These are phyloP conservation scores for Drosophila nikananu DNA, from an alignment of 1,140 invertebrate genomes.

Conservation along the genomic window DNA sequence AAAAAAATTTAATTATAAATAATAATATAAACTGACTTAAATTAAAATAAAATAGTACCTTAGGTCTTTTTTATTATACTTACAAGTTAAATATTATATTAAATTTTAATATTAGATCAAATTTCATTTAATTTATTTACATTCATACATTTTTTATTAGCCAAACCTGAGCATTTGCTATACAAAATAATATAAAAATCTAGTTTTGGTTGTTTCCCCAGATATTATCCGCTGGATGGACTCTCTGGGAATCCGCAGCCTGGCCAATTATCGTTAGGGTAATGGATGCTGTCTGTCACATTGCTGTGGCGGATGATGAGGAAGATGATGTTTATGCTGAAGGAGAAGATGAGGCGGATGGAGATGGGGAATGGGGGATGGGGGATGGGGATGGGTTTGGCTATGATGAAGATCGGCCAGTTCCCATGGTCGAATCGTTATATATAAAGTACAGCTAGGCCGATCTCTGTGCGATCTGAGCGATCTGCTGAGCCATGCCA, in stretches of 20 bases:
- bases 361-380: background rate
- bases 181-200: conserved; percentile 4
- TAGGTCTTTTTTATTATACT: no score
- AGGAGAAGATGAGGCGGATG: background rate
- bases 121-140: no score
- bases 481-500: conserved; percentile 52
- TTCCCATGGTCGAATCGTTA: conserved; percentile 61
- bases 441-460: conserved; percentile 77
- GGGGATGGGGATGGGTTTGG: background rate
- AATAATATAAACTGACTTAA: no score
- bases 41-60: no score
- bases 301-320: conserved; percentile 37
- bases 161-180: background rate
- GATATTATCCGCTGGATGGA: conserved; percentile 8
- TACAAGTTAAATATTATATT: background rate
- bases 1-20: no score
- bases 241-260: conserved; percentile 13
- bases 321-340: conserved; percentile 8
- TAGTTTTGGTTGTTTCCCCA: background rate
- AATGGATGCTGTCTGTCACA: conserved; percentile 54
- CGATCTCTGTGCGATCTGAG: conserved; percentile 61
- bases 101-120: no score
- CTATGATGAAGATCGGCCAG: conserved; percentile 25
- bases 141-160: background rate
- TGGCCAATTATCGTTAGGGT: conserved; percentile 49